Base-by-base conservation (phyloP, 2,113 vertebrate species). In the Erythrocercus mccallii region DNA sequence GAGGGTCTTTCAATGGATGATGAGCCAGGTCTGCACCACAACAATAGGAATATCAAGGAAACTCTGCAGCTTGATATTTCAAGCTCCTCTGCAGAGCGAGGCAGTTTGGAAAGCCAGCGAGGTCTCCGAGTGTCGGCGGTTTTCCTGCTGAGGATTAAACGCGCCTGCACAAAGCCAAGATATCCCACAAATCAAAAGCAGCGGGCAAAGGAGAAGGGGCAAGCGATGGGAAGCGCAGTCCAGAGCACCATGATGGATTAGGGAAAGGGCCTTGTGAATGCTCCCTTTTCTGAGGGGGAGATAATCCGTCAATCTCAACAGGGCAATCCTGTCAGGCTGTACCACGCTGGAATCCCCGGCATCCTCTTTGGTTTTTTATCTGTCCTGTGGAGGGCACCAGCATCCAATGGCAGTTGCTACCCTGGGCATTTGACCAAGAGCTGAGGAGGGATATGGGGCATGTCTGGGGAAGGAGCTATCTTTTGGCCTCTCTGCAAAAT, bases 261-360 rank as follows among this genome's bases (percentile, higher is more conserved):
- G 82, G 74, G 81, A 89, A 60, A 80, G 71, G 79, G 77, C 66
- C 70, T 79, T 64, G 71, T 94, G 89, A 90, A 90, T 70, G 87
- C 84, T 93, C 60, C 58, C 72, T 70, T 64, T 83, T 77, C 69
- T 77, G 79, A 81, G 62, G 23, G 54, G 37, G 40, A 74, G 70
- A 80, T 35, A 80, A 95, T 95, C 93, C 6, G 40, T 96, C 96
- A 95, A 38, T 88, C 92, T 84, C 80, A 86, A 37, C 48, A 81
- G 86, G 94, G 57, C 68, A 27, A 13, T 69, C 71, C 94, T 96
- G 73, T 92, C 91, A 88, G 83, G 22, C 33, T 15, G 2, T 10
- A 12, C 61, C 76, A 16, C 5, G 1, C 21, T 2, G 8, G 71
- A 69, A 68, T 70, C 48, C 64, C 44, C 0, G 1, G 33, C 42